phyloP scores from a whole-genome alignment of 2,888 invertebrate genomes.

The Pseudococcus jackbeardsleyi region DNA sequence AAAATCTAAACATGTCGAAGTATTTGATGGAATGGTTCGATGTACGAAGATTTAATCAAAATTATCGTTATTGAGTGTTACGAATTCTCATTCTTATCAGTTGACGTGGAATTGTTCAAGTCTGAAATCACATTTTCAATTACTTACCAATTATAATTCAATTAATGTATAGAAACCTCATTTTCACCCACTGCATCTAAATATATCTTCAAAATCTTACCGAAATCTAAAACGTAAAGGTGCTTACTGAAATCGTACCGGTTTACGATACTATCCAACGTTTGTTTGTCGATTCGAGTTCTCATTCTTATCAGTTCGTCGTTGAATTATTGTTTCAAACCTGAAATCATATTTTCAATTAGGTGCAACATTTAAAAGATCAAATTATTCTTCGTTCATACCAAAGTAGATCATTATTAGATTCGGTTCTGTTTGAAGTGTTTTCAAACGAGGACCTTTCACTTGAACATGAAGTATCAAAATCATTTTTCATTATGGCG shows the following conservation, averaged over 20 bases:
- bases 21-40: not conserved
- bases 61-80: no score
- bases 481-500: not conserved
- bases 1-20: not conserved
- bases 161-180: no score
- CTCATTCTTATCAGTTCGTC: not conserved
- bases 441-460: conserved; percentile 32
- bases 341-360: not conserved
- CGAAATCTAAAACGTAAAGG: no score
- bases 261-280: no score
- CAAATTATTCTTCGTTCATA: not conserved
- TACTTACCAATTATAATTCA: no score
- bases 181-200: no score
- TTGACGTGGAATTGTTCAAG: no score
- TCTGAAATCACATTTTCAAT: no score
- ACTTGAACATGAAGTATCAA: conserved; percentile 11
- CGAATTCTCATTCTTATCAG: no score
- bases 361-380: not conserved
- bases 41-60: not conserved
- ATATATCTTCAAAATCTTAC: no score
- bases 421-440: conserved; percentile 4
- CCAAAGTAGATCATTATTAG: not conserved
- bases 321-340: not conserved
- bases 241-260: no score
- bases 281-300: no score